Evolutionary conservation across 2,797 vertebrate genomes (phyloP), one percentile per base, ranked within the genome.

Genomic region (Ispidina picta): DNA sequence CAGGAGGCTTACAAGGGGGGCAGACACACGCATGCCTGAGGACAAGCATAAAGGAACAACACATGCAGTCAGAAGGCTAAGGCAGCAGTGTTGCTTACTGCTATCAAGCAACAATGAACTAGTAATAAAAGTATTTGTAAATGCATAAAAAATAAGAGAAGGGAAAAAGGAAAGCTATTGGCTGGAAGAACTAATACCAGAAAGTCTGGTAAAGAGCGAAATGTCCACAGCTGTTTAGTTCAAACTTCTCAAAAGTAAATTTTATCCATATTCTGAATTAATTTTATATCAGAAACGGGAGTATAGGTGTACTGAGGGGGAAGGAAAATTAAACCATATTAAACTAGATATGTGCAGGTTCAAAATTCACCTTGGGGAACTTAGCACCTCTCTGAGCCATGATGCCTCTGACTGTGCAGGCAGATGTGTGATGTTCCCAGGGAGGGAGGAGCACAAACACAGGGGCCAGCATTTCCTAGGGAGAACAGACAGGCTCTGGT

Each of bases 361-460:
- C 43, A 26, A 33, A 71, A 26, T 48, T 49, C 43, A 41, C 43
- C 9, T 35, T 3, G 2, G 21, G 58, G 35, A n/a, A n/a, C 41
- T 71, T 29, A 56, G 17, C 65, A 56, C 5, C 14, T 41, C 29
- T 49, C 39, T 29, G 29, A 55, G 26, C 46, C 22, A 7, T 18
- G 26, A 48, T 21, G 8, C 8, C 41, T 77, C 20, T 54, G 49
- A 37, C 3, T 16, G 49, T 17, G 18, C 4, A 5, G 29, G 41
- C 29, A 48, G 52, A 35, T 0, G 1, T 51, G 43, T 1, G 1
- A 15, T 5, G 5, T n/a, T 21, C 17, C n/a, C 2, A 0, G 46
- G 54, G 18, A 28, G 2, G 31, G 31, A 84, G n/a, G 29, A 59
- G 31, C 31, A 41, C 29, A 65, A 37, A 54, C 21, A 25, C 31